Conservation (phyloP, 2,113 vertebrate species). For the Uropsilus gracilis region DNA sequence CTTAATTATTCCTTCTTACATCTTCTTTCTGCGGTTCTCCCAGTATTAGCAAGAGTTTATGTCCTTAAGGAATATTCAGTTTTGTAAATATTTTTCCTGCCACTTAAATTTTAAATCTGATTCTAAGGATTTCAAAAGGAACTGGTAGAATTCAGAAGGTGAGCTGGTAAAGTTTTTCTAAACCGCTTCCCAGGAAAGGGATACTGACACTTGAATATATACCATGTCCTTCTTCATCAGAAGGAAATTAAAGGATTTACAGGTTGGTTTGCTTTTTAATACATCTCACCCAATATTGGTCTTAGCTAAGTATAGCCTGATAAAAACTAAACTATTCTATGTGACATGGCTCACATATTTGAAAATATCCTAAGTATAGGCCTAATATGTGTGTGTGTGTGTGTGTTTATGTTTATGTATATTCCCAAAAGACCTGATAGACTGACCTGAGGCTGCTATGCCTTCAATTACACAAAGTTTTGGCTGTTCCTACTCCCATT, state of each 20-base stretch:
- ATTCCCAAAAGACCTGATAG: neutral
- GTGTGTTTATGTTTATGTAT: too few relatives aligned
- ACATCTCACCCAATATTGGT: neutral
- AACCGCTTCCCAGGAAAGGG: conserved; percentile 53
- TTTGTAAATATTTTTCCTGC: conserved; percentile 15
- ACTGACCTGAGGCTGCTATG: conserved; percentile 15
- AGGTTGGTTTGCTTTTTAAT: neutral
- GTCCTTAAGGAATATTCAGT: neutral
- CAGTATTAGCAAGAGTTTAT: neutral
- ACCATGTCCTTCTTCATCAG: neutral
- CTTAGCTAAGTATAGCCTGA: neutral
- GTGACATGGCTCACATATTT: neutral
- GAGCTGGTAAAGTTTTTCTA: neutral
- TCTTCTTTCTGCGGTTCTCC: neutral
- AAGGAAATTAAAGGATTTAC: neutral
- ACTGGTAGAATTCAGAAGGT: conserved; percentile 2
- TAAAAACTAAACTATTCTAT: neutral
- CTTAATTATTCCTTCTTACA: neutral
- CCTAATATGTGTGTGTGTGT: too few relatives aligned
- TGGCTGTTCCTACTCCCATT: neutral
- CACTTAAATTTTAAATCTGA: conserved; percentile 10
- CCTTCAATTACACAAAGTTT: conserved; percentile 21
- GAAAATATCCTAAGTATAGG: neutral
- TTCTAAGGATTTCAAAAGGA: conserved; percentile 30
- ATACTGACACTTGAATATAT: conserved; percentile 64